Evolutionary conservation across 2,888 invertebrate genomes (phyloP).

Genomic region (Pimpla rufipes): DNA sequence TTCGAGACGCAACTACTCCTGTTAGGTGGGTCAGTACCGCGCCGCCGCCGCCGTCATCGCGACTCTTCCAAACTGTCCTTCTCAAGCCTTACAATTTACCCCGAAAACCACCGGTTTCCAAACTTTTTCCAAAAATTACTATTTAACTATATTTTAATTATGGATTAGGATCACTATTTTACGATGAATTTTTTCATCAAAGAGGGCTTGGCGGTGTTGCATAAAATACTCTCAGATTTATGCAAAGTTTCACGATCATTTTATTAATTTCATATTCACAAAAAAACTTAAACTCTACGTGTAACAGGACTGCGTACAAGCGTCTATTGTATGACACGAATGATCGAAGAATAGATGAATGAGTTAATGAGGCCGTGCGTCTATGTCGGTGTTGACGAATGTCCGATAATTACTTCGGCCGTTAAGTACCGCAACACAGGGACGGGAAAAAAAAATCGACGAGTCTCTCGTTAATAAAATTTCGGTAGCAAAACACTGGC

Average conservation of each 20-base stretch:
- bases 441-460: constrained; percentile 10
- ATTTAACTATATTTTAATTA: too few species aligned
- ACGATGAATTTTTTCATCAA: not conserved
- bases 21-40: too few species aligned
- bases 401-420: constrained; percentile 1
- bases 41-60: too few species aligned
- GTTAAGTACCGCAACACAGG: constrained; percentile 50
- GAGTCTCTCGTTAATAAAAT: constrained; percentile 44
- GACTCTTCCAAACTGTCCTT: too few species aligned
- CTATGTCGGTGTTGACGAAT: not conserved
- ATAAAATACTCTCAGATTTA: not conserved
- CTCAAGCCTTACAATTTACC: too few species aligned
- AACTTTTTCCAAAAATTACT: too few species aligned
- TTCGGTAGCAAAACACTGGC: constrained; percentile 17
- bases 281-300: constrained; percentile 43
- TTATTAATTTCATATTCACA: constrained; percentile 57
- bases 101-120: too few species aligned
- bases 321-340: constrained; percentile 56
- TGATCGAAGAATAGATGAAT: constrained; percentile 13
- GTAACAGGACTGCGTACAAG: constrained; percentile 60
- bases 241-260: constrained; percentile 16
- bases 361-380: not conserved
- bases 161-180: too few species aligned
- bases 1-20: not conserved
- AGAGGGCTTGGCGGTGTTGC: not conserved